Conservation (phyloP, 2,113 vertebrate genomes). For the Platysternon megacephalum region DNA sequence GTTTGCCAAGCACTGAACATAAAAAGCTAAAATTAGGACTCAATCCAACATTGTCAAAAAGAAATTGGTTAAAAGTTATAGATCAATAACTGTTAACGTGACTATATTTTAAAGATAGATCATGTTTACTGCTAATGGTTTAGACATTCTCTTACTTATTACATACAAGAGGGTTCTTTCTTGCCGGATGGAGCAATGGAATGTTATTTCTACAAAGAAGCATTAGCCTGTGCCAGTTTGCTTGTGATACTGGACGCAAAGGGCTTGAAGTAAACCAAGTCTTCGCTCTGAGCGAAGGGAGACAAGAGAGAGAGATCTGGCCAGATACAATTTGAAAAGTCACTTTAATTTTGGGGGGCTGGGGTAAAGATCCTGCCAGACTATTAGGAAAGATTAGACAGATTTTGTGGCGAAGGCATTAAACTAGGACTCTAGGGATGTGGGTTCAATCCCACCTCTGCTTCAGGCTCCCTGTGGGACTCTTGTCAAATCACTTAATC, state of each 20-base stretch:
- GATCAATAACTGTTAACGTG: slow-evolving; percentile 43
- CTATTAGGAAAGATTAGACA: not conserved
- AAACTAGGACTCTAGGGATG: not conserved
- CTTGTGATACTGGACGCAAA: not conserved
- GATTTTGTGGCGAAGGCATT: not conserved
- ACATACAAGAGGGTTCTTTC: not conserved
- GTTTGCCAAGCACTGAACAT: slow-evolving; percentile 4
- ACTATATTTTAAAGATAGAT: slow-evolving; percentile 45
- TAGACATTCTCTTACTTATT: not conserved
- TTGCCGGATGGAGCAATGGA: rapidly evolving
- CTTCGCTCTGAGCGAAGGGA: not conserved
- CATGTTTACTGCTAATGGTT: slow-evolving; percentile 24
- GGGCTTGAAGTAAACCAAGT: not conserved
- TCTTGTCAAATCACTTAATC: rapidly evolving
- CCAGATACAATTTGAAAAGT: not conserved
- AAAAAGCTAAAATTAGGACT: slow-evolving; percentile 28
- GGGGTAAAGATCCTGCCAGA: not conserved
- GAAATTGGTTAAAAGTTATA: slow-evolving; percentile 64
- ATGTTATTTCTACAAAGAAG: not conserved
- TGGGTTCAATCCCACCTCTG: not conserved
- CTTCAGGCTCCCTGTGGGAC: not conserved
- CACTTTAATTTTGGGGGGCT: not conserved
- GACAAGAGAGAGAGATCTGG: not conserved
- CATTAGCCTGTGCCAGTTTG: not conserved
- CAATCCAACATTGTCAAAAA: slow-evolving; percentile 50